These are phyloP conservation scores for Aelia acuminata DNA, from an alignment of 2,888 invertebrate genomes.

Conservation along the genomic window DNA sequence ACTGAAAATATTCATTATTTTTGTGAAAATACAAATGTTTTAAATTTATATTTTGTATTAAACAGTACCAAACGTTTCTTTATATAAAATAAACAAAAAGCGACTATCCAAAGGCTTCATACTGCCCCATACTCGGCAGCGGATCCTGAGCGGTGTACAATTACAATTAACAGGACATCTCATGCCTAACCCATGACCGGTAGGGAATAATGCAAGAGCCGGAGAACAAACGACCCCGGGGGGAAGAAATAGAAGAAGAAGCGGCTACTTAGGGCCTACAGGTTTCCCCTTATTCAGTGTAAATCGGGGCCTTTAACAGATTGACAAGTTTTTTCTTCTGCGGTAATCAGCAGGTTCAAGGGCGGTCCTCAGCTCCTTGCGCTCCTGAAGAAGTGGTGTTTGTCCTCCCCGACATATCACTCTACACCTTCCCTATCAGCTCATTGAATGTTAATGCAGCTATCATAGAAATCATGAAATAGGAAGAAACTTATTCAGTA, in stretches of 20 bases:
- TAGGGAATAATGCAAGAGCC: slow-evolving; percentile 29
- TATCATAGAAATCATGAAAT: too few species aligned
- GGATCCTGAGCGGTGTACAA: neutral
- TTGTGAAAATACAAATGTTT: too few species aligned
- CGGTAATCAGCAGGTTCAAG: slow-evolving; percentile 33
- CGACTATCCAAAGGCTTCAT: neutral
- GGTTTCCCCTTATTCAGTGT: slow-evolving; percentile 57
- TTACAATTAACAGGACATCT: slow-evolving; percentile 48
- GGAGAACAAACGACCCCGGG: slow-evolving; percentile 36
- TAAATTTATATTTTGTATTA: too few species aligned
- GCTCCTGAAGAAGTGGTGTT: slow-evolving; percentile 21
- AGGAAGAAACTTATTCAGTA: too few species aligned
- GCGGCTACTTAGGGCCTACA: slow-evolving; percentile 6
- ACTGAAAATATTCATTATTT: too few species aligned
- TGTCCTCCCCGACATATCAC: neutral
- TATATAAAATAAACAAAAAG: neutral
- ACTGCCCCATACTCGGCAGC: slow-evolving; percentile 9
- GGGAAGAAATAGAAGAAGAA: slow-evolving; percentile 52
- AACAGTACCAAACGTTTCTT: too few species aligned
- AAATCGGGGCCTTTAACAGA: slow-evolving; percentile 52
- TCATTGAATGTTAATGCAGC: neutral
- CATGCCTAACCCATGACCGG: slow-evolving; percentile 35
- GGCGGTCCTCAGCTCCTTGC: slow-evolving; percentile 18
- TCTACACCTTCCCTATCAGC: neutral
- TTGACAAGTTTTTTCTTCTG: slow-evolving; percentile 56